Evolutionary conservation across 2,888 invertebrate genomes (phyloP).

Genomic region (Macrosoma leucophasiata): DNA sequence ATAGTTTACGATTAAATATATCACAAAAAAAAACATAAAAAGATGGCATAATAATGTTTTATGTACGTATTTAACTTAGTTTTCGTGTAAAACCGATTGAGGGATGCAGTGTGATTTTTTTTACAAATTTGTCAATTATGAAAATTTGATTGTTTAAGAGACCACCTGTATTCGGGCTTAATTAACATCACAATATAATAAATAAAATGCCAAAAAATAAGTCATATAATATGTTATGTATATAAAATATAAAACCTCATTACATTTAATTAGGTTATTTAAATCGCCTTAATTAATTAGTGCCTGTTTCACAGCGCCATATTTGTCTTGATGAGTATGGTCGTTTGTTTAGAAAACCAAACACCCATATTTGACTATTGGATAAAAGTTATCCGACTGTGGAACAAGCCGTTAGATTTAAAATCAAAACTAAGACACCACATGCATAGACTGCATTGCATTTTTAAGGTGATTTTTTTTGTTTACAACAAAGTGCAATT

Average conservation of each 20-base stretch:
- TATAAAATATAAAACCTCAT: slow-evolving; percentile 57
- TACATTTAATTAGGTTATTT: slow-evolving; percentile 56
- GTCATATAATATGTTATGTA: slow-evolving; percentile 42
- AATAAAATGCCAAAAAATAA: slow-evolving; percentile 57
- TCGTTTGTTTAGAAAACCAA: too few species aligned
- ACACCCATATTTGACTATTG: too few species aligned
- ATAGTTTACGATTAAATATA: slow-evolving; percentile 32
- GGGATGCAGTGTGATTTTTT: slow-evolving; percentile 25
- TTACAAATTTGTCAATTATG: slow-evolving; percentile 25
- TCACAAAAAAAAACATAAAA: slow-evolving; percentile 49
- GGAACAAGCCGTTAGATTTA: too few species aligned
- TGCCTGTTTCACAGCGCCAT: too few species aligned
- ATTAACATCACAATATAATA: slow-evolving; percentile 48
- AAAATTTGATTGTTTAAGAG: slow-evolving; percentile 16
- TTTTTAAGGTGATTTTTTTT: slow-evolving; percentile 56
- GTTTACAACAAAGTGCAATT: slow-evolving; percentile 40
- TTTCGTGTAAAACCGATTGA: slow-evolving; percentile 12
- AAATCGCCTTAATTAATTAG: slow-evolving; percentile 66
- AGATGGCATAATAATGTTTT: slow-evolving; percentile 63
- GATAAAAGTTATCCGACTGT: too few species aligned
- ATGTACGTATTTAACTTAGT: slow-evolving; percentile 18
- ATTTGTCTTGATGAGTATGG: too few species aligned
- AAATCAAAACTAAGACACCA: slow-evolving; percentile 53
- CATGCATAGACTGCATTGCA: slow-evolving; percentile 67
- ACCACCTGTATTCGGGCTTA: slow-evolving; percentile 26